Conservation (phyloP, 37 sponge, comb jelly and placozoan species). For the Geodia barretti region DNA sequence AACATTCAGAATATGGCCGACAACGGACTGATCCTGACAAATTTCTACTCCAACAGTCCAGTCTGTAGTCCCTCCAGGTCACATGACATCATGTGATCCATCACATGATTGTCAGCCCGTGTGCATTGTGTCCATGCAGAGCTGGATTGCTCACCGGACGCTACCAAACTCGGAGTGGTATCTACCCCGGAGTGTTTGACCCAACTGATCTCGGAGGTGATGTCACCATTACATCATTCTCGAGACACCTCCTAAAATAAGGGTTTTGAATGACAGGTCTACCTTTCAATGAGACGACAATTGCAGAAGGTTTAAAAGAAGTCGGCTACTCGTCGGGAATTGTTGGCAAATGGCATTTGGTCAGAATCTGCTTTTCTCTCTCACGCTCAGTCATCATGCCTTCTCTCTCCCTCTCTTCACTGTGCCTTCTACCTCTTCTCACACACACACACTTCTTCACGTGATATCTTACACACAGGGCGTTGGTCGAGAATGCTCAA, state of each 20-base stretch:
- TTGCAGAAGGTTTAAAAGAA: conserved; percentile 62
- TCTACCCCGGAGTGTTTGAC: conserved; percentile 62
- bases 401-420: too few species aligned
- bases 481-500: conserved; percentile 13
- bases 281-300: conserved; percentile 57
- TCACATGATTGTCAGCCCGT: background rate
- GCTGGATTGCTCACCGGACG: conserved; percentile 70
- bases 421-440: too few species aligned
- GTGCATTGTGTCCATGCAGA: conserved; percentile 12
- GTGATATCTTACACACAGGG: too few species aligned
- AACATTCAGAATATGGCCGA: conserved; percentile 38
- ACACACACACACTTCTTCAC: too few species aligned
- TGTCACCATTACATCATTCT: too few species aligned
- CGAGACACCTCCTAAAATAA: background rate
- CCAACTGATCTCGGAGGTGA: conserved; percentile 58
- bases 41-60: conserved; percentile 56
- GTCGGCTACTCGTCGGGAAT: conserved; percentile 65
- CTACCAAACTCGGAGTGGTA: conserved; percentile 55
- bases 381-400: too few species aligned
- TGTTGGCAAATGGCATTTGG: conserved; percentile 75
- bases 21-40: conserved; percentile 54
- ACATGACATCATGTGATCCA: background rate
- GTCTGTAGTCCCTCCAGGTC: conserved; percentile 61
- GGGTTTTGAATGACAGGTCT: conserved; percentile 31
- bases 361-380: too few species aligned